Evolutionary conservation across 2,113 vertebrate species (phyloP).

Genomic region (Eulemur rufifrons): DNA sequence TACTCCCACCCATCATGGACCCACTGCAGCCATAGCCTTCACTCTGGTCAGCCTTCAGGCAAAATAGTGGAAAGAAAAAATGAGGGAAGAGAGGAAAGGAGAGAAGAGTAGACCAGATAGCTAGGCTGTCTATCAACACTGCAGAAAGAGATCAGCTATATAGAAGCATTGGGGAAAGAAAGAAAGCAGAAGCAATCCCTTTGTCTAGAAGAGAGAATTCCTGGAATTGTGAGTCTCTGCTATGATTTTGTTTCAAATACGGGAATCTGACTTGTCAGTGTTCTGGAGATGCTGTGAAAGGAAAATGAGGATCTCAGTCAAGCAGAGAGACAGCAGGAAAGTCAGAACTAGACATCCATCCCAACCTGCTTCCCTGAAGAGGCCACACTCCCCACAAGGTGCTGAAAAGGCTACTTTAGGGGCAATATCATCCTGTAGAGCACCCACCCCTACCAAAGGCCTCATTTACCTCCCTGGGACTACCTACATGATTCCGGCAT

Average conservation of each 20-base stretch:
- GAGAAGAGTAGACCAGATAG: not conserved
- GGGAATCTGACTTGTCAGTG: not conserved
- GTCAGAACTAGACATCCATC: not conserved
- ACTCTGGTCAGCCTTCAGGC: not conserved
- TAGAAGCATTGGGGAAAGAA: not conserved
- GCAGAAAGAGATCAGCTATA: not conserved
- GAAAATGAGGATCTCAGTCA: not conserved
- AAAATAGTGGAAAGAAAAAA: not conserved
- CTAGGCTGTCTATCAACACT: not conserved
- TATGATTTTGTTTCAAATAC: constrained; percentile 20
- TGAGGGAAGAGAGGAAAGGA: not conserved
- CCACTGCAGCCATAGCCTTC: not conserved
- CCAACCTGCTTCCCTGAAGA: not conserved
- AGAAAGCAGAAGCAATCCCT: not conserved
- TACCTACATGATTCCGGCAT: not conserved
- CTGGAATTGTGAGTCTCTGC: not conserved
- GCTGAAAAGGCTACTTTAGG: not conserved
- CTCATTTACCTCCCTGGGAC: not conserved
- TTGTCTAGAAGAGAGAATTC: not conserved
- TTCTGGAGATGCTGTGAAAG: not conserved
- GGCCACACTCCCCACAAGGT: not conserved
- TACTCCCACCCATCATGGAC: not conserved
- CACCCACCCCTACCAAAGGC: not conserved
- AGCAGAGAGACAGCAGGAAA: not conserved
- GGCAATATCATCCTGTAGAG: not conserved